Evolutionary conservation across 2,113 vertebrate genomes (phyloP).

Genomic region (Pongo abelii): DNA sequence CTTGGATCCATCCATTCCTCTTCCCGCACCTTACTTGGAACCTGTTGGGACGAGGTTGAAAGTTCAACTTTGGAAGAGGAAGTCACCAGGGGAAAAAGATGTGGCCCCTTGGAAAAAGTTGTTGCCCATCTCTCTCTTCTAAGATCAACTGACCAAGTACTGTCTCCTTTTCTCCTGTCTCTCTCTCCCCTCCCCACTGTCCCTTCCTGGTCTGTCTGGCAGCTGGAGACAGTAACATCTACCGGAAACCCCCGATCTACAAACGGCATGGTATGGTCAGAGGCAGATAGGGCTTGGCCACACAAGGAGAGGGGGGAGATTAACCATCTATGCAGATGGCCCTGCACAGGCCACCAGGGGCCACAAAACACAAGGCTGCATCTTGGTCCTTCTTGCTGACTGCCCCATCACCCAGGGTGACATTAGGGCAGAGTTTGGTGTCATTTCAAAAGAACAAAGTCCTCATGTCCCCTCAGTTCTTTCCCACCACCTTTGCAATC

Average conservation of each 20-base stretch:
- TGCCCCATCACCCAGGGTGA: neutral
- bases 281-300: neutral
- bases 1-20: neutral
- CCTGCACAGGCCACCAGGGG: neutral
- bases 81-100: neutral
- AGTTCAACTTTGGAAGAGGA: slow-evolving; percentile 25
- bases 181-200: slow-evolving; percentile 66
- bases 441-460: slow-evolving; percentile 20
- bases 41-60: neutral
- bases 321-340: neutral
- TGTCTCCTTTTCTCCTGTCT: slow-evolving; percentile 70
- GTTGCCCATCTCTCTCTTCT: slow-evolving; percentile 26
- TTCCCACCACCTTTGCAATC: neutral
- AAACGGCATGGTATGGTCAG: slow-evolving; percentile 93
- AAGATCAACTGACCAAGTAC: slow-evolving; percentile 69
- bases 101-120: neutral
- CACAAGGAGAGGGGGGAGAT: neutral
- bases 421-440: neutral
- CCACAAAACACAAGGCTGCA: neutral
- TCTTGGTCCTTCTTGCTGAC: neutral
- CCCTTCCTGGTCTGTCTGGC: slow-evolving; percentile 80
- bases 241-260: slow-evolving; percentile 99
- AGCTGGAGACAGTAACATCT: slow-evolving; percentile 97
- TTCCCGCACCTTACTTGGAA: neutral
- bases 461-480: neutral